Conservation (phyloP, 2,888 invertebrate species). For the Oxyteleia sp. region DNA sequence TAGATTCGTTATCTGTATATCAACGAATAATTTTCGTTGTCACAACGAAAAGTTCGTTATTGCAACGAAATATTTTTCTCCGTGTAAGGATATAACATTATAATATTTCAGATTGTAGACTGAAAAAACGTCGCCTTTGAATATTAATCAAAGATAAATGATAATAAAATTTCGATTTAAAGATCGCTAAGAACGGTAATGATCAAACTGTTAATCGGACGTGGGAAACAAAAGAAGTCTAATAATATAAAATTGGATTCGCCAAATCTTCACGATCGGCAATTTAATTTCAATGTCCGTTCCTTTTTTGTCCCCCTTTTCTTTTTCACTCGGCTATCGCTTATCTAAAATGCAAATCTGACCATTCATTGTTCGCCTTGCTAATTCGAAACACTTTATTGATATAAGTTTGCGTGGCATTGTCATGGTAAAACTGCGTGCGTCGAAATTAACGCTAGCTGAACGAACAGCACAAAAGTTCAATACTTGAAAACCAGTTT, state of each 20-base stretch:
- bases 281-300: background rate
- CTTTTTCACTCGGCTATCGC: background rate
- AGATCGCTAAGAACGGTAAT: too few species aligned
- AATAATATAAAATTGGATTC: background rate
- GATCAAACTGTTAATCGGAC: too few species aligned
- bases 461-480: background rate
- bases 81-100: too few species aligned
- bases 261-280: background rate
- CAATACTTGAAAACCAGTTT: background rate
- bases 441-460: background rate
- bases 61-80: too few species aligned
- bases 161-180: too few species aligned
- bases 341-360: constrained; percentile 13
- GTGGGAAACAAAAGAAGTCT: too few species aligned
- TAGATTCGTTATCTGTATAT: too few species aligned
- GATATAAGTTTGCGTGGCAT: constrained; percentile 17
- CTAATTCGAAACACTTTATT: constrained; percentile 23
- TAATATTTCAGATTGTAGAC: too few species aligned
- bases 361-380: constrained; percentile 4
- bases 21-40: too few species aligned
- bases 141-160: too few species aligned
- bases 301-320: background rate
- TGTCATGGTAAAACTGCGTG: constrained; percentile 21
- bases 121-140: too few species aligned
- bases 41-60: too few species aligned